These are phyloP conservation scores for Gallinago nigripennis DNA, from an alignment of 2,797 vertebrate species.

Conservation along the genomic window DNA sequence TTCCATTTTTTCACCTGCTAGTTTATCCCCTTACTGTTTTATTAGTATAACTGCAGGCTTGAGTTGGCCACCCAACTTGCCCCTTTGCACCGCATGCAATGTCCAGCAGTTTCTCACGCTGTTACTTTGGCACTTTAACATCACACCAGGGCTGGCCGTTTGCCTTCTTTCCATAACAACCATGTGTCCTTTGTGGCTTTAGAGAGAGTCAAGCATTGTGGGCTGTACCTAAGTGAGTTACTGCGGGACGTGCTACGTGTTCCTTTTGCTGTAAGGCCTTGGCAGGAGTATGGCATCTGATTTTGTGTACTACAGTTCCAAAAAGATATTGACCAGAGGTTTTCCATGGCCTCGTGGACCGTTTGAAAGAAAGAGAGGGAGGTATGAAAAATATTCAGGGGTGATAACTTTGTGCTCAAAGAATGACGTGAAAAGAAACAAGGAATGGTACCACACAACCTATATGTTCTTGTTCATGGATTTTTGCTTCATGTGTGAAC, in stretches of 20 bases:
- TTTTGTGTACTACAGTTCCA: neutral
- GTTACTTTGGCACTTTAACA: neutral
- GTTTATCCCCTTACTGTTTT: neutral
- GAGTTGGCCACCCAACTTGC: neutral
- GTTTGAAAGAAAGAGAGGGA: neutral
- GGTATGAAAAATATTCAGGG: neutral
- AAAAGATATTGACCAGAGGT: neutral
- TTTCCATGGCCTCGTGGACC: neutral
- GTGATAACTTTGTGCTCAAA: neutral
- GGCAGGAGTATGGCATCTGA: neutral
- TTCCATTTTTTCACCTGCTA: neutral
- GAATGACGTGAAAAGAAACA: neutral
- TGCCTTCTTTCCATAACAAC: neutral
- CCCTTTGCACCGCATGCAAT: fast-evolving
- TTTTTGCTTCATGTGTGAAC: neutral
- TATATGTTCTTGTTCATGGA: fast-evolving
- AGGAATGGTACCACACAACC: neutral
- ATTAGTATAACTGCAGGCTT: neutral
- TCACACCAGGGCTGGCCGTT: neutral
- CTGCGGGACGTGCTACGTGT: fast-evolving
- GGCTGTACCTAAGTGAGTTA: neutral
- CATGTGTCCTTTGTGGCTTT: neutral
- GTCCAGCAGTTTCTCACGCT: neutral
- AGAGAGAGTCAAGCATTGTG: neutral
- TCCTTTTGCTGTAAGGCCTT: neutral